phyloP scores from a whole-genome alignment of 2,888 invertebrate species.

The Hyalella azteca region DNA sequence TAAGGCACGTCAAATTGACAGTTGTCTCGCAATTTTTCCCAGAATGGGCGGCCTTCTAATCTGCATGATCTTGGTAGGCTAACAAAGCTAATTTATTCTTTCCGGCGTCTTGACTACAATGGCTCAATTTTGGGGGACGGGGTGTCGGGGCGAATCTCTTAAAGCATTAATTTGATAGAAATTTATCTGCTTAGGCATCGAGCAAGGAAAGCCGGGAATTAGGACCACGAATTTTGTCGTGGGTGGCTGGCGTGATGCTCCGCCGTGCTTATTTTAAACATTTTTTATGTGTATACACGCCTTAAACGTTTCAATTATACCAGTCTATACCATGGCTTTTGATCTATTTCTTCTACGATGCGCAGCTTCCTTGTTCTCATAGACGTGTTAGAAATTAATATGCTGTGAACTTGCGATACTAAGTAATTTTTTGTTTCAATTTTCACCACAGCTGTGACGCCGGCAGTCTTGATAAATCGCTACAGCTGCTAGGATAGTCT shows the following conservation, averaged over 20 bases:
- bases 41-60: background rate
- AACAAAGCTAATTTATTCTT: constrained; percentile 7
- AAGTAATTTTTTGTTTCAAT: too few species aligned
- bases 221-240: background rate
- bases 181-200: constrained; percentile 20
- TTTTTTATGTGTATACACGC: too few species aligned
- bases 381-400: too few species aligned
- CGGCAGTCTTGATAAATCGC: too few species aligned
- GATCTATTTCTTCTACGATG: too few species aligned
- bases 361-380: too few species aligned
- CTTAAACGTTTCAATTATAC: too few species aligned
- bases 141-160: background rate
- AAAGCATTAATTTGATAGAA: background rate
- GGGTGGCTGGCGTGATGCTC: constrained; percentile 8
- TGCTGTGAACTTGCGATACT: too few species aligned
- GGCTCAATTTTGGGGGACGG: background rate
- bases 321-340: too few species aligned
- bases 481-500: too few species aligned
- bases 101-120: background rate
- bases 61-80: constrained; percentile 11
- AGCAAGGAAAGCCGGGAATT: background rate
- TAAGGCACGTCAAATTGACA: background rate
- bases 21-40: background rate
- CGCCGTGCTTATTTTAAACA: too few species aligned
- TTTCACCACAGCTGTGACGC: too few species aligned